Evolutionary conservation across 2,113 vertebrate species (phyloP), one percentile per base, ranked within the genome.

Genomic region (Esox niger): DNA sequence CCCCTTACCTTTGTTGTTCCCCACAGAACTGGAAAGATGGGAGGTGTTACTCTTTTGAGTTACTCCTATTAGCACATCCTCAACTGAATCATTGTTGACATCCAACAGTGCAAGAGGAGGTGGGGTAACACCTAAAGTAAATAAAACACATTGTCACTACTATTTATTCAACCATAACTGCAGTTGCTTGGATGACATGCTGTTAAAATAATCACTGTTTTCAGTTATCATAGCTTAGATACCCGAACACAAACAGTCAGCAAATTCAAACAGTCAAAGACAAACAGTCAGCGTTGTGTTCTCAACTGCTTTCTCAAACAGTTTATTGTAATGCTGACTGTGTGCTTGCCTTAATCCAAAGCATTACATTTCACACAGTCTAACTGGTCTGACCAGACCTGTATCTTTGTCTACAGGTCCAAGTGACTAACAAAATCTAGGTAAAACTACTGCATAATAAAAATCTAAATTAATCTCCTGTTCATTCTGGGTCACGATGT

Each of bases 61-160:
- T 2, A 90, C 88, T 0, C 82, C 83, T 17, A 93, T 77, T 20
- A 93, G 31, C 17, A 92, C 77, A 1, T 92, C 91, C 21, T 90
- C 84, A 68, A 90, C 63, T 1, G 84, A 86, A 58, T 93, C 90
- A 0, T 85, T 88, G 3, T 91, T 85, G 0, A 90, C 76, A 10
- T 93, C 91, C 90, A 91, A 92, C 66, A 93, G 20, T 1, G 88
- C 87, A 71, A 93, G 69, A 0, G 91, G 86, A 1, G 87, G 88
- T 0, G 85, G 83, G 5, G 75, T 81, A 55, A 87, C 85, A 26
- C 84, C 91, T 93, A 5, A 8, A 69, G 4, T 13, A 20, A 30
- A 31, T 29, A 5, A 13, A 25, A 59, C 30, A 31, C 26, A 8
- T 29, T n/a, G 57, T 30, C 20, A 26, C 26, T 33, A 4, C 21